A percentile compares a stretch with the other conserved stretches of the same genome.
These are phyloP conservation scores for Dromaius novaehollandiae DNA, from an alignment of 2,113 vertebrate species.

Conservation along the genomic window DNA sequence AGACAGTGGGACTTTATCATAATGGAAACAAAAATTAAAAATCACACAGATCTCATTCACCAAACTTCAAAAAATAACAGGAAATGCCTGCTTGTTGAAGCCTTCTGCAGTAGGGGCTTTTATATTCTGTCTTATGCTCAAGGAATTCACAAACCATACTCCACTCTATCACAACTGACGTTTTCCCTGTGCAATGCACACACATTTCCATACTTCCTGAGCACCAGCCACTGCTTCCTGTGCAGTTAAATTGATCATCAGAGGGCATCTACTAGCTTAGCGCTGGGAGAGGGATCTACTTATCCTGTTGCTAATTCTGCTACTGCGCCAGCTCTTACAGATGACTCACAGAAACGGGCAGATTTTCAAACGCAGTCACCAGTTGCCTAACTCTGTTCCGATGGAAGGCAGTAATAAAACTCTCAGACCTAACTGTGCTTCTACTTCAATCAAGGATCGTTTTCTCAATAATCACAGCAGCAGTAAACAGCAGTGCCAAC, in stretches of 20 bases:
- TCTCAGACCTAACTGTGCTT: not conserved
- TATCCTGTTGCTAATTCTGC: not conserved
- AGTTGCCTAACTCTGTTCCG: not conserved
- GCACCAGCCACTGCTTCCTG: not conserved
- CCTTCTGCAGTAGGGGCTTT: not conserved
- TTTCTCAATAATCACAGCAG: not conserved
- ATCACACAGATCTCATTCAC: not conserved
- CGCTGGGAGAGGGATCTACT: not conserved
- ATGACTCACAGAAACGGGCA: not conserved
- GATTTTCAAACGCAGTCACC: not conserved
- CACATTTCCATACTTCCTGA: not conserved
- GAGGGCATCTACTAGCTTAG: not conserved
- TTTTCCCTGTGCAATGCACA: not conserved
- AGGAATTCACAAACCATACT: not conserved
- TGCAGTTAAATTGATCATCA: not conserved
- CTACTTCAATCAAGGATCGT: not conserved
- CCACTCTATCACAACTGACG: not conserved
- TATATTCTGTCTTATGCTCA: not conserved
- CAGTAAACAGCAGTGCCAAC: not conserved
- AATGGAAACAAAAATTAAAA: not conserved
- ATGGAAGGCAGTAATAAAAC: not conserved
- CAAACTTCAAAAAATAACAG: not conserved
- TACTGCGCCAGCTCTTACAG: not conserved
- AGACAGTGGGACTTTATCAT: not conserved
- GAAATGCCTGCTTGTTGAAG: not conserved